Base-by-base conservation (phyloP, 2,113 vertebrate species). In the Herpetotheres cachinnans region DNA sequence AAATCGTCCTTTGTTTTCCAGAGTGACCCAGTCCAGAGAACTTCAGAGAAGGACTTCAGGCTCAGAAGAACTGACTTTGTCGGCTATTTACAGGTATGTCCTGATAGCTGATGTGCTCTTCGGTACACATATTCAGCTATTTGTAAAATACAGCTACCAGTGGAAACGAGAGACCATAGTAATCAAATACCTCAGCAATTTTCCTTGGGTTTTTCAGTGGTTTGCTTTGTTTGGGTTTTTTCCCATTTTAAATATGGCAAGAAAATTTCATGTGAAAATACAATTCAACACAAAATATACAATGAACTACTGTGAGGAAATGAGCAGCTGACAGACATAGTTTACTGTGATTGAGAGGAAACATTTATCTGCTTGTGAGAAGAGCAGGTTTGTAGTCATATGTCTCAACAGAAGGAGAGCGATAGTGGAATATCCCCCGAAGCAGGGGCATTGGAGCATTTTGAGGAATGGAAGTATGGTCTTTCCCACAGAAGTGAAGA, bases 391-490 rank as follows among this genome's bases (percentile, higher is more conserved):
- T 95, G 71, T 78, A 92, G 67, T 97, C 95, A 93, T 93, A 86
- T 96, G 96, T 97, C 96, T 97, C 91, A 93, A 32, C 96, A 96
- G 94, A 95, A 97, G 96, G 91, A 93, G 72, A 93, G 76, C 2
- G 0, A 27, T 11, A 32, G 91, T 73, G 89, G 94, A 92, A 86
- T 90, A 89, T 80, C 76, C 93, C 85, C 91, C 1, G 13, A 86
- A 96, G 94, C 94, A 96, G 80, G 91, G 94, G 71, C 95, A 89
- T 13, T 2, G 61, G 81, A 93, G 67, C 72, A 3, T 19, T 85
- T 21, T 24, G 30, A 73, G 80, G 54, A 46, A 40, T 72, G 74
- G 66, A 69, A 91, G 79, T 24, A 34, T 27, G 82, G 26, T 47
- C 4, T 70, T 86, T 80, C 63, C 71, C 49, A 49, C 58, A 62